Conservation (phyloP, 1,140 invertebrate species). For the Temnothorax curvispinosus region DNA sequence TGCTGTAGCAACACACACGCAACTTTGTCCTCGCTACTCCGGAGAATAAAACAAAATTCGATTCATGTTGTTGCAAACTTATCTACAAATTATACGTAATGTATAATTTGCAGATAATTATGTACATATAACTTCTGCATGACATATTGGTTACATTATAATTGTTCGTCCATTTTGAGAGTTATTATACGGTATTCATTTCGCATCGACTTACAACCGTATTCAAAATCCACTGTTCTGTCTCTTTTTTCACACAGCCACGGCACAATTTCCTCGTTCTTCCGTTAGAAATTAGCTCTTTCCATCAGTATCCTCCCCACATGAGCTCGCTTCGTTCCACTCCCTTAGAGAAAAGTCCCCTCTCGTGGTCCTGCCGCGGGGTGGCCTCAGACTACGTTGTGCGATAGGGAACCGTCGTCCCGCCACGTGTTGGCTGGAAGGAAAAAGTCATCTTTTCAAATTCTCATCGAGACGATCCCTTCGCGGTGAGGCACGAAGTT, state of each 20-base stretch:
- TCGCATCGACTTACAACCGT: conserved; percentile 5
- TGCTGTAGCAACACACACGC: conserved; percentile 21
- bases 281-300: conserved; percentile 5
- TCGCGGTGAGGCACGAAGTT: conserved; percentile 53
- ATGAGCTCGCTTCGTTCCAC: background rate
- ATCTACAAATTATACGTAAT: conserved; percentile 12
- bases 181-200: background rate
- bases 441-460: conserved; percentile 82
- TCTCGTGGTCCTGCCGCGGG: conserved; percentile 34
- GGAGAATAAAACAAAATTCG: conserved; percentile 33
- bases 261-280: conserved; percentile 17
- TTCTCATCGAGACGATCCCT: conserved; percentile 75
- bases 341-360: conserved; percentile 37
- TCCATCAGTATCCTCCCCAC: background rate
- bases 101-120: conserved; percentile 26
- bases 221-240: conserved; percentile 15
- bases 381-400: conserved; percentile 79
- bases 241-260: conserved; percentile 28
- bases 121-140: conserved; percentile 6
- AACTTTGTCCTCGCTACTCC: conserved; percentile 27
- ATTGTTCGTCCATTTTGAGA: conserved; percentile 2
- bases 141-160: conserved; percentile 1
- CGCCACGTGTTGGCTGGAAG: conserved; percentile 85
- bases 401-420: conserved; percentile 79
- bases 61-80: conserved; percentile 28